Evolutionary conservation across 2,113 vertebrate genomes (phyloP).

Genomic region (Corvus hawaiiensis): DNA sequence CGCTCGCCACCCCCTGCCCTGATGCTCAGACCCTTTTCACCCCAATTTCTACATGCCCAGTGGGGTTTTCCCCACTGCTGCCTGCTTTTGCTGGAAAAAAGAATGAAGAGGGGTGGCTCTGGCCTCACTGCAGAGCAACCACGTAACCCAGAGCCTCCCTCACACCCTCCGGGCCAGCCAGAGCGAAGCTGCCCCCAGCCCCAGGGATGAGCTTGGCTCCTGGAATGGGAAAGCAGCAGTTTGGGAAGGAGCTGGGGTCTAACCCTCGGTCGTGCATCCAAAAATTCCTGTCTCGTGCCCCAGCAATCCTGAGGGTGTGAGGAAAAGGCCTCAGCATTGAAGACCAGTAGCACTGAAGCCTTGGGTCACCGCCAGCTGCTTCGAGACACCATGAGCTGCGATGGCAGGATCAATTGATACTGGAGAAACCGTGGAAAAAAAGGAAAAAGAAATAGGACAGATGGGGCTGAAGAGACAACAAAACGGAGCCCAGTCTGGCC

Average conservation of each 20-base stretch:
- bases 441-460: not conserved
- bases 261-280: fast-evolving
- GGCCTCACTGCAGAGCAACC: not conserved
- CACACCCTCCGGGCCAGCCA: fast-evolving
- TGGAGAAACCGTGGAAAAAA: fast-evolving
- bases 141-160: not conserved
- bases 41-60: not conserved
- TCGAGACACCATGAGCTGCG: fast-evolving
- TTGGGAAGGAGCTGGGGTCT: not conserved
- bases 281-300: fast-evolving
- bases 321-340: not conserved
- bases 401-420: not conserved
- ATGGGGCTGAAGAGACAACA: constrained; percentile 14
- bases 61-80: not conserved
- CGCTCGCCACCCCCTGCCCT: not conserved
- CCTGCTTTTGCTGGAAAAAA: not conserved
- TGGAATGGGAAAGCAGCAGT: not conserved
- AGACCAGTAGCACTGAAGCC: fast-evolving
- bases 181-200: not conserved
- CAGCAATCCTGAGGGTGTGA: fast-evolving
- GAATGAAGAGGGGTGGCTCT: not conserved
- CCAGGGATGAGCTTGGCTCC: not conserved
- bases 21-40: not conserved
- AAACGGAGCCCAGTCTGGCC: not conserved
- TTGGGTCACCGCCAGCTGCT: not conserved